A percentile compares a stretch with the other conserved stretches of the same genome.
These are phyloP conservation scores for Sorex araneus DNA, from an alignment of 2,113 vertebrate genomes.

Conservation along the genomic window DNA sequence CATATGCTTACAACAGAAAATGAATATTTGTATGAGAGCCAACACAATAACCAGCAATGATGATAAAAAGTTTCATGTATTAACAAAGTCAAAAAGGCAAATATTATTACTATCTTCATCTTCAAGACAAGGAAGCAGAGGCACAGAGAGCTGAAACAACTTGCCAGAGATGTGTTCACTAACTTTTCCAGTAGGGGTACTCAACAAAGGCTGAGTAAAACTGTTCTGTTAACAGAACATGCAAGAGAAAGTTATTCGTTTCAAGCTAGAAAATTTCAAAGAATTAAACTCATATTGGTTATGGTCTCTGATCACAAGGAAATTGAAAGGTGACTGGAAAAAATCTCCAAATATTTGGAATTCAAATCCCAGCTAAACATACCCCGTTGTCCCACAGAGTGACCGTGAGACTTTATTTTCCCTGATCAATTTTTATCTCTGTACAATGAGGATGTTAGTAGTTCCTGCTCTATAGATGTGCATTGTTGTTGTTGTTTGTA, in stretches of 20 bases:
- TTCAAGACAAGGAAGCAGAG: conserved; percentile 60
- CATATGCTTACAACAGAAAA: background rate
- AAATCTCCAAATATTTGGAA: conserved; percentile 26
- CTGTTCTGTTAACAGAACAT: conserved; percentile 21
- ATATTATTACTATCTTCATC: background rate
- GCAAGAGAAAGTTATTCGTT: background rate
- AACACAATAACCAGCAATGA: background rate
- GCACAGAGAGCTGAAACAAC: background rate
- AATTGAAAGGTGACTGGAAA: conserved; percentile 30
- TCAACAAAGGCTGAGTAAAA: conserved; percentile 2
- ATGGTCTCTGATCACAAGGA: background rate
- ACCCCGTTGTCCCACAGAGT: background rate
- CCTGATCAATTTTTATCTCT: background rate
- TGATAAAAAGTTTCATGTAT: background rate
- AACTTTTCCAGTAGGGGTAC: background rate
- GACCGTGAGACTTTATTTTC: background rate
- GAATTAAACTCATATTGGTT: conserved; percentile 19
- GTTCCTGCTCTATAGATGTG: background rate
- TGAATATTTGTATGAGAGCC: background rate
- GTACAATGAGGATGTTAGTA: background rate
- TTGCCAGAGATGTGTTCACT: background rate
- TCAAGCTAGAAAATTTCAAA: conserved; percentile 45
- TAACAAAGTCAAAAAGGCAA: conserved; percentile 3
- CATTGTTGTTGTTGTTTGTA: background rate
- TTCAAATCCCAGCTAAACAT: background rate